phyloP scores from a whole-genome alignment of 2,888 invertebrate species.

The Amblyteles armatorius region DNA sequence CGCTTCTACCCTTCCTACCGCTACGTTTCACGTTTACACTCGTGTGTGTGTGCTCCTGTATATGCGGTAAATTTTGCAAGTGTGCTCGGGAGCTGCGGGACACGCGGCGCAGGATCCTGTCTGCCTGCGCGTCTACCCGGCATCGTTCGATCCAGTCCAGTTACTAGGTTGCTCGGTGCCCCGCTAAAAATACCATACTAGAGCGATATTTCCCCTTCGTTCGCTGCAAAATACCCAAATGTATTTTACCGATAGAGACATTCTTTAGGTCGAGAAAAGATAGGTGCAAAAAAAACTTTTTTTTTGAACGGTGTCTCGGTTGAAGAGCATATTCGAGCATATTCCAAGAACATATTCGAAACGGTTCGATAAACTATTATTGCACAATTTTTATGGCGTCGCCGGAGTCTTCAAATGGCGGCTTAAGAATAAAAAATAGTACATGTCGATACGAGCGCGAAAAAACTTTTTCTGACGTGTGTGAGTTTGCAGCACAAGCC shows the following conservation, averaged over 20 bases:
- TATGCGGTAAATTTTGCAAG: not conserved
- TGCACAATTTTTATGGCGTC: not conserved
- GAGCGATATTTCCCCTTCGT: not conserved
- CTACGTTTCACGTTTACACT: not conserved
- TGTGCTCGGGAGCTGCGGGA: conserved; percentile 5
- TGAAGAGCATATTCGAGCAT: too few relatives aligned
- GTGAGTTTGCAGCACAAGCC: too few relatives aligned
- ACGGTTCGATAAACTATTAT: not conserved
- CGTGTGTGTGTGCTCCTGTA: not conserved
- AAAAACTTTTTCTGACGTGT: too few relatives aligned
- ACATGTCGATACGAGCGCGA: too few relatives aligned
- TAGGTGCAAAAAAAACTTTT: not conserved
- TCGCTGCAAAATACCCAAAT: not conserved
- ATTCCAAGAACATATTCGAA: not conserved
- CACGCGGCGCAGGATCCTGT: conserved; percentile 57
- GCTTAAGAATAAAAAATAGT: not conserved
- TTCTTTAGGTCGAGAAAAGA: not conserved
- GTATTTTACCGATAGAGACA: not conserved
- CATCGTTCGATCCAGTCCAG: conserved; percentile 52
- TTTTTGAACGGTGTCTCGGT: too few relatives aligned
- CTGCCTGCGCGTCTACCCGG: conserved; percentile 27
- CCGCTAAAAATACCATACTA: conserved; percentile 9
- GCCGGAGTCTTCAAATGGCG: too few relatives aligned
- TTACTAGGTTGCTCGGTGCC: conserved; percentile 43
- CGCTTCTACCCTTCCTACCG: conserved; percentile 3